These are phyloP conservation scores for Drosophila setosimentum DNA, from an alignment of 2,888 invertebrate species.

Conservation along the genomic window DNA sequence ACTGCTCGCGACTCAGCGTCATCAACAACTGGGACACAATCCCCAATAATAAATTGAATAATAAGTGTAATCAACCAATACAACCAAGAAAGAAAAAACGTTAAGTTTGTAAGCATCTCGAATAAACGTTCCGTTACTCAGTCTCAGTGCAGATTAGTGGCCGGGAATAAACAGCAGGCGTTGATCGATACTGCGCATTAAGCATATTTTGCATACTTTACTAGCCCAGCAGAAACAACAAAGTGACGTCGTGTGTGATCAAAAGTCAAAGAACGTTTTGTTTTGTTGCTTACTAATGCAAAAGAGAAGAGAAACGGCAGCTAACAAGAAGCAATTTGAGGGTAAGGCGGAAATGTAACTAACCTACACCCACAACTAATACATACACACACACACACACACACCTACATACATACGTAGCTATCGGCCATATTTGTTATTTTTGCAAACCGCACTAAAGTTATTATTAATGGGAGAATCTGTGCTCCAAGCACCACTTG, in stretches of 20 bases:
- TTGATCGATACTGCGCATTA: conserved; percentile 63
- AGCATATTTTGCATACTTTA: conserved; percentile 41
- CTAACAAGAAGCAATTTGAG: conserved; percentile 14
- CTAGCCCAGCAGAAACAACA: conserved; percentile 10
- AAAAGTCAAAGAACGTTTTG: conserved; percentile 6
- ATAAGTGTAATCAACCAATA: conserved; percentile 33
- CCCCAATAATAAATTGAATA: conserved; percentile 17
- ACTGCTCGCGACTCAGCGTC: conserved; percentile 25
- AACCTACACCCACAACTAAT: conserved; percentile 54
- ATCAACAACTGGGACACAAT: conserved; percentile 21
- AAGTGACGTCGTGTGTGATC: conserved; percentile 12
- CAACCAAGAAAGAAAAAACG: background rate
- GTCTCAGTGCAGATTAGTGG: conserved; percentile 79
- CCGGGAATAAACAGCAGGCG: conserved; percentile 25
- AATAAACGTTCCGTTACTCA: conserved; percentile 62
- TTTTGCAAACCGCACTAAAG: conserved; percentile 63
- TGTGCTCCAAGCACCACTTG: conserved; percentile 30
- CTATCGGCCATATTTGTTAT: conserved; percentile 60
- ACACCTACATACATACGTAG: background rate
- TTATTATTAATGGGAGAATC: conserved; percentile 38
- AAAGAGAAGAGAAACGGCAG: conserved; percentile 15
- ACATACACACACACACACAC: background rate
- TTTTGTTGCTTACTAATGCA: conserved; percentile 5
- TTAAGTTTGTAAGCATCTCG: conserved; percentile 49
- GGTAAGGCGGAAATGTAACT: conserved; percentile 59